These are phyloP conservation scores for Pterostichus madidus DNA, from an alignment of 2,888 invertebrate genomes.

Conservation along the genomic window DNA sequence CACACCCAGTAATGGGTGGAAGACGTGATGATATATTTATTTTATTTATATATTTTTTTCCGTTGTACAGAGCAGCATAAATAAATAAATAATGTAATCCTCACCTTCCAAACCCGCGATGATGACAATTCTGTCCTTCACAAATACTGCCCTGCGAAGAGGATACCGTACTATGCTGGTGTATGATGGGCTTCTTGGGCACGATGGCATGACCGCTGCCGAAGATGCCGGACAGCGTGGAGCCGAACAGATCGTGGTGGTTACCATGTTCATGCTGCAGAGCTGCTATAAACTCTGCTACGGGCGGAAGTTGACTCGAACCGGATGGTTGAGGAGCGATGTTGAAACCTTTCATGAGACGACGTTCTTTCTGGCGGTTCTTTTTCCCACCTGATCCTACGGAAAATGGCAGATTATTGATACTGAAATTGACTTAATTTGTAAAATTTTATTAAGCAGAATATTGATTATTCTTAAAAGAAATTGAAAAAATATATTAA, in stretches of 20 bases:
- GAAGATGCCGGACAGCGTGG: slow-evolving; percentile 86
- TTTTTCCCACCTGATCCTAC: slow-evolving; percentile 94
- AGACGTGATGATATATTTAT: no score
- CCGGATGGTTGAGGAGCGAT: slow-evolving; percentile 87
- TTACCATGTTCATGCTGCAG: slow-evolving; percentile 83
- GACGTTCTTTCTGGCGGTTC: slow-evolving; percentile 94
- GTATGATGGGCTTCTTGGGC: slow-evolving; percentile 77
- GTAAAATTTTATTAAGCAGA: no score
- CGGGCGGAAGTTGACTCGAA: slow-evolving; percentile 83
- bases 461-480: no score
- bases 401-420: no score
- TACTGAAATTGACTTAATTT: no score
- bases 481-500: no score
- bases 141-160: slow-evolving; percentile 77
- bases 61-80: no score
- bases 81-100: neutral
- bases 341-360: slow-evolving; percentile 96
- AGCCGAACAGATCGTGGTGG: slow-evolving; percentile 83
- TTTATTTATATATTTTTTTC: no score
- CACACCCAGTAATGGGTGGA: no score
- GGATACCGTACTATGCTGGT: slow-evolving; percentile 76
- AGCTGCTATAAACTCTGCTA: slow-evolving; percentile 88
- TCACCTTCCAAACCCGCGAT: slow-evolving; percentile 69
- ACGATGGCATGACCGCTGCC: slow-evolving; percentile 77
- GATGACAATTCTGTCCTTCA: slow-evolving; percentile 72